Evolutionary conservation across 2,888 invertebrate species (phyloP), one percentile per base, ranked within the genome.

Genomic region (Aelia acuminata): DNA sequence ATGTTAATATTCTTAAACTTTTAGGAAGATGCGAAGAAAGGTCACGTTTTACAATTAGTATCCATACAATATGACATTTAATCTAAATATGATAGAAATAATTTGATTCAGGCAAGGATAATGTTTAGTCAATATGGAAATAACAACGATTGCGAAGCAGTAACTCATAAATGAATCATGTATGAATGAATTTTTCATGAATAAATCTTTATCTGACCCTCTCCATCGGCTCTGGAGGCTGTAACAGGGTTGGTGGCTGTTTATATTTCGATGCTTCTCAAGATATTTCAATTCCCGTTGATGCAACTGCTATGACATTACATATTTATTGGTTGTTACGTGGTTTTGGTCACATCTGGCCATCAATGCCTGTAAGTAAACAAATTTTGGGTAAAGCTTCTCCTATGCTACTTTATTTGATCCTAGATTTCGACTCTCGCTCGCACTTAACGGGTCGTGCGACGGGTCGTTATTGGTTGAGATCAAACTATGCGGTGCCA

Each of bases 161-260:
- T 31, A 31, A 31, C 15, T 63, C 63, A 63, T 63, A 63, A 63
- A 63, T 63, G 63, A 63, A 63, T 31, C 31, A 63, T 63, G 15
- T 5, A 63, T 63, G 31, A 31, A 63, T 63, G 63, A 26, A 22
- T 63, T 63, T 63, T 63, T 63, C 57, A 63, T 63, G 63, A 63
- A 63, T 63, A 63, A 63, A 31, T 63, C 63, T 31, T 63, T 31
- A 63, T 63, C 63, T 63, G 31, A 8, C 15, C 63, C 31, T 7
- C 63, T 31, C 63, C 63, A 31, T 31, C 63, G 63, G 4, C 15
- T 63, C 1, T 63, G 63, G 7, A 31, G 63, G 63, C 18, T 13
- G 63, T 11, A 63, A 63, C 31, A 63, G 63, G 26, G 26, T 63
- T 63, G 63, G 31, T 63, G 31, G 26, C 31, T 63, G 31, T 63